Conservation (phyloP, 2,797 vertebrate genomes). For the Neosilurus hyrtlii region DNA sequence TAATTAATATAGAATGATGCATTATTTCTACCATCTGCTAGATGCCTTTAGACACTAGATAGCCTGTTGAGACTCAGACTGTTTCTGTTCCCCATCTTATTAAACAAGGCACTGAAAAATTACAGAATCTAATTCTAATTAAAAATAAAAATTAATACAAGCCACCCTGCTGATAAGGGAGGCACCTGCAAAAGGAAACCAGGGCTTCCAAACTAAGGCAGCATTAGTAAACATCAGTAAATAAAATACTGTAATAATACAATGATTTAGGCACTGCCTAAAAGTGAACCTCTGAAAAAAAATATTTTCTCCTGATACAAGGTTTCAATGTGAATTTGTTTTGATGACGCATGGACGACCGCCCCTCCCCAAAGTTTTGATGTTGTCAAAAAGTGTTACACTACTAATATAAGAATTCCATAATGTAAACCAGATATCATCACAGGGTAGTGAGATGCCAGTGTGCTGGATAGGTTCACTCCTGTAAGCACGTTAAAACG, state of each 20-base stretch:
- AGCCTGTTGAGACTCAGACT: constrained; percentile 21
- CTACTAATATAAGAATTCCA: too few species aligned
- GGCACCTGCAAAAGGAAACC: constrained; percentile 4
- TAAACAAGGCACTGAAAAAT: constrained; percentile 3
- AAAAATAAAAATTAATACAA: constrained; percentile 25
- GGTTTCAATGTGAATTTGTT: too few species aligned
- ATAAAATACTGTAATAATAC: background rate
- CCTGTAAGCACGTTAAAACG: too few species aligned
- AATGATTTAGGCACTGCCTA: too few species aligned
- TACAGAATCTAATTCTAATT: constrained; percentile 9
- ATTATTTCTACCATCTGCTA: constrained; percentile 25
- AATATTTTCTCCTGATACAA: too few species aligned
- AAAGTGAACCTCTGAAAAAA: too few species aligned
- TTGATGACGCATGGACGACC: too few species aligned
- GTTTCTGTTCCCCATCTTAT: constrained; percentile 13
- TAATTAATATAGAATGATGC: constrained; percentile 8
- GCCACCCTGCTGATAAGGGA: constrained; percentile 17
- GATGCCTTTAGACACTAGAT: constrained; percentile 21
- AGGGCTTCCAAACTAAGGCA: background rate
- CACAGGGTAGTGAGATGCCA: too few species aligned
- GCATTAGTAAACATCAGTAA: background rate
- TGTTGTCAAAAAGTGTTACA: too few species aligned
- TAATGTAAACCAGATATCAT: too few species aligned
- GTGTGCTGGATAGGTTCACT: too few species aligned
- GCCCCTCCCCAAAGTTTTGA: too few species aligned